Percentiles rank a stretch among this genome's conserved stretches.
phyloP scores from a whole-genome alignment of 2,888 invertebrate genomes.

The Lymantria monacha region DNA sequence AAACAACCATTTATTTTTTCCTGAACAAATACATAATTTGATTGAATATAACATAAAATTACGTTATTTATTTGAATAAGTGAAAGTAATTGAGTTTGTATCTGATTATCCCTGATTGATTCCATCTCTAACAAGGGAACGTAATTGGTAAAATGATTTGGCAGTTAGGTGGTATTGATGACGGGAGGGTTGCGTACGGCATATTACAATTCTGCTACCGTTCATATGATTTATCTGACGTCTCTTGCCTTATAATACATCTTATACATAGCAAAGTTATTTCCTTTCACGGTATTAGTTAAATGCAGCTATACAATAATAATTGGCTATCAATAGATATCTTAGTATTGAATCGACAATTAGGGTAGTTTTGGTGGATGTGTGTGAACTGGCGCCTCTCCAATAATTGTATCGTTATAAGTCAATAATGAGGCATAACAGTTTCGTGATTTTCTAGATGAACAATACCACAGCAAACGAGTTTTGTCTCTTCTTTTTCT shows the following conservation, averaged over 20 bases:
- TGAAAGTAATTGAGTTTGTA: background rate
- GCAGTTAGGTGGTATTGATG: slow-evolving; percentile 15
- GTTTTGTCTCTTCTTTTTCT: slow-evolving; percentile 46
- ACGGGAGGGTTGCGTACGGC: slow-evolving; percentile 1
- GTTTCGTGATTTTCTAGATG: slow-evolving; percentile 55
- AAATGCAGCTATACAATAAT: background rate
- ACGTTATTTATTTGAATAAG: background rate
- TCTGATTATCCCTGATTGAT: background rate
- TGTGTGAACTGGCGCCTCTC: slow-evolving; percentile 51
- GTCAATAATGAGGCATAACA: slow-evolving; percentile 59
- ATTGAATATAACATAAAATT: background rate
- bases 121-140: slow-evolving; percentile 11
- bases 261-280: background rate
- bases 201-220: background rate
- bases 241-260: slow-evolving; percentile 1
- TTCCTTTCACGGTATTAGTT: background rate
- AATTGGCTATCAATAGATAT: background rate
- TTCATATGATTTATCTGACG: slow-evolving; percentile 2
- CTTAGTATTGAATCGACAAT: background rate
- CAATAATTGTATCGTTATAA: slow-evolving; percentile 49
- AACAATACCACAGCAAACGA: slow-evolving; percentile 61
- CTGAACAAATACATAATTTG: too few relatives aligned
- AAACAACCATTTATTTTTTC: slow-evolving; percentile 7
- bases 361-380: slow-evolving; percentile 52
- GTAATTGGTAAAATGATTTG: slow-evolving; percentile 20